A percentile compares a stretch with the other conserved stretches of the same genome.
Conservation (phyloP, 2,113 vertebrate genomes). For the Hippopotamus amphibius region DNA sequence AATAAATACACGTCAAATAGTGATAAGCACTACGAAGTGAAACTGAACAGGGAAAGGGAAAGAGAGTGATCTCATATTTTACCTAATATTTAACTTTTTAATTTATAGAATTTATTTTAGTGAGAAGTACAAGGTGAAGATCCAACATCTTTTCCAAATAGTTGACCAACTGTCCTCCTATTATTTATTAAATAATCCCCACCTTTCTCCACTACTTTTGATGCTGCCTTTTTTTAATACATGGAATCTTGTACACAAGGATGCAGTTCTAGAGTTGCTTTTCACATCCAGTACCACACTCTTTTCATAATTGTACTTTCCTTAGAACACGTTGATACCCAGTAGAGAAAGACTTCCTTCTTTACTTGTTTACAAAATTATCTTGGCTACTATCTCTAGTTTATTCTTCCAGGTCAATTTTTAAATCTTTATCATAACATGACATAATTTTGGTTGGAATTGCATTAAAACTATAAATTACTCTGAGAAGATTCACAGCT, state of each 20-base stretch:
- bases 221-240: not conserved
- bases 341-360: not conserved
- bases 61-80: not conserved
- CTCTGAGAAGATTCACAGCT: not conserved
- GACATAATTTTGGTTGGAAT: not conserved
- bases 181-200: not conserved
- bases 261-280: not conserved
- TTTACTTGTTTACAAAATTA: not conserved
- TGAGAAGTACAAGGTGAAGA: not conserved
- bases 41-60: not conserved
- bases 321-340: not conserved
- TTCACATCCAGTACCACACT: not conserved
- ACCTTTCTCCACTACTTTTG: not conserved
- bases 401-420: slow-evolving; percentile 22
- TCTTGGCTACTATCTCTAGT: not conserved
- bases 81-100: not conserved
- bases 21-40: not conserved
- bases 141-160: not conserved
- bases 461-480: not conserved
- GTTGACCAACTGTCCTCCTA: not conserved
- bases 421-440: slow-evolving; percentile 2
- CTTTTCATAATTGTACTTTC: not conserved
- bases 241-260: not conserved
- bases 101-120: not conserved
- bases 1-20: not conserved